phyloP scores from a whole-genome alignment of 1,140 invertebrate genomes.

The Meloidogyne floridensis region DNA sequence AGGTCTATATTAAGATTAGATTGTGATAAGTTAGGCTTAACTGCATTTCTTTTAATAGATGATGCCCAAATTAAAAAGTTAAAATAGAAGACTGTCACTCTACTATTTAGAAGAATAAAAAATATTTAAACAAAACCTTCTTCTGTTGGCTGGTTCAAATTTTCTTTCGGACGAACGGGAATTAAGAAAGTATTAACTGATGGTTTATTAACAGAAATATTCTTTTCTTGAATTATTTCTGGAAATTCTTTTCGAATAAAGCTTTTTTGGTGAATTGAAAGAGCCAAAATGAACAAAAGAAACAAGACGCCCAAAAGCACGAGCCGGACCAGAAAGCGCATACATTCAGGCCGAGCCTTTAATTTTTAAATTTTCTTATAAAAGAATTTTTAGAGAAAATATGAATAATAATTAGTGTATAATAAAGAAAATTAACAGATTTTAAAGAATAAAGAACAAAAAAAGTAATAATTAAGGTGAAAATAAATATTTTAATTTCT shows the following conservation, averaged over 20 bases:
- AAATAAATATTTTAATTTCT: no score
- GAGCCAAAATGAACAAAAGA: conserved; percentile 29
- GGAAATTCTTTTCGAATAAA: conserved; percentile 6
- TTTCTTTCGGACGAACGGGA: neutral
- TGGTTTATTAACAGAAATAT: neutral
- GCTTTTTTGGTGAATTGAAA: conserved; percentile 20
- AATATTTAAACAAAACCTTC: conserved; percentile 8
- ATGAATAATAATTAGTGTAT: no score
- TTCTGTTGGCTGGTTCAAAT: conserved; percentile 8
- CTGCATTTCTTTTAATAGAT: no score
- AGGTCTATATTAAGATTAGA: no score
- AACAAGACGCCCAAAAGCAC: conserved; percentile 29
- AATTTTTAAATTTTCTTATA: neutral
- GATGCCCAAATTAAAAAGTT: no score
- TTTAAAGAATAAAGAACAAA: no score
- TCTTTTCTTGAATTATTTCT: conserved; percentile 28
- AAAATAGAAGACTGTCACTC: no score
- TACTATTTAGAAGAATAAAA: neutral
- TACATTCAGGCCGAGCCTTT: conserved; percentile 25
- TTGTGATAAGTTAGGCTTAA: no score
- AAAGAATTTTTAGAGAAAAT: neutral
- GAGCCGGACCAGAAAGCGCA: conserved; percentile 41
- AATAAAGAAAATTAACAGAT: no score
- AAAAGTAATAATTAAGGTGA: no score
- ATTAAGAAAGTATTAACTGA: neutral